Evolutionary conservation across 2,888 invertebrate genomes (phyloP).

Genomic region (Synanthedon tipuliformis): DNA sequence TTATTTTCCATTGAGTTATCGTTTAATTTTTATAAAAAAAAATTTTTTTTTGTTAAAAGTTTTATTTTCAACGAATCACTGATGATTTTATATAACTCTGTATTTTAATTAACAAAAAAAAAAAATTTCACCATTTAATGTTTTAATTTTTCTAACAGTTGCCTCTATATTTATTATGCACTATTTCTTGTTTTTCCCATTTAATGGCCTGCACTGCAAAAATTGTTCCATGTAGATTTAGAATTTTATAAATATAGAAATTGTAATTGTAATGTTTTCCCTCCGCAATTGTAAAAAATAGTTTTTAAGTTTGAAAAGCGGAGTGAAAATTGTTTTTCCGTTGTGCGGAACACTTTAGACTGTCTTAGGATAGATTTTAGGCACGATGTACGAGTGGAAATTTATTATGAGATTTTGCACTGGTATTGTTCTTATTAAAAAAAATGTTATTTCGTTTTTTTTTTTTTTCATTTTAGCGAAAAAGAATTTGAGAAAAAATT

Average conservation of each 20-base stretch:
- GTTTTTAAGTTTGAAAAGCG: conserved; percentile 36
- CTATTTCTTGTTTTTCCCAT: not conserved
- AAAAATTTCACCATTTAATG: too few relatives aligned
- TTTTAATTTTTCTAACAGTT: too few relatives aligned
- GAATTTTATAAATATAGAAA: conserved; percentile 3
- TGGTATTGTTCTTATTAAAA: conserved; percentile 21
- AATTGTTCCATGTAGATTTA: conserved; percentile 55
- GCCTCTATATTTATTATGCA: too few relatives aligned
- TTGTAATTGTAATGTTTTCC: conserved; percentile 38
- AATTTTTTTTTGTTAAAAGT: too few relatives aligned
- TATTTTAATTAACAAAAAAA: too few relatives aligned
- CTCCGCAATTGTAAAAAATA: conserved; percentile 54
- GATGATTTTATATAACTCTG: too few relatives aligned
- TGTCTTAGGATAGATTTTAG: conserved; percentile 63
- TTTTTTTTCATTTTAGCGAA: not conserved
- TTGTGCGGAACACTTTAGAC: conserved; percentile 67
- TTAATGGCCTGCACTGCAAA: conserved; percentile 49
- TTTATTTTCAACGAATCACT: too few relatives aligned
- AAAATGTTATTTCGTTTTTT: too few relatives aligned
- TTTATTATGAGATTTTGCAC: conserved; percentile 36
- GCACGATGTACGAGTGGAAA: conserved; percentile 53
- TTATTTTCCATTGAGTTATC: too few relatives aligned
- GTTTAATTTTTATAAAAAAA: too few relatives aligned
- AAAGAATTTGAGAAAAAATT: too few relatives aligned
- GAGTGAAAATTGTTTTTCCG: conserved; percentile 61